Evolutionary conservation across 2,113 vertebrate genomes (phyloP).

Genomic region (Coracopsis vasa): DNA sequence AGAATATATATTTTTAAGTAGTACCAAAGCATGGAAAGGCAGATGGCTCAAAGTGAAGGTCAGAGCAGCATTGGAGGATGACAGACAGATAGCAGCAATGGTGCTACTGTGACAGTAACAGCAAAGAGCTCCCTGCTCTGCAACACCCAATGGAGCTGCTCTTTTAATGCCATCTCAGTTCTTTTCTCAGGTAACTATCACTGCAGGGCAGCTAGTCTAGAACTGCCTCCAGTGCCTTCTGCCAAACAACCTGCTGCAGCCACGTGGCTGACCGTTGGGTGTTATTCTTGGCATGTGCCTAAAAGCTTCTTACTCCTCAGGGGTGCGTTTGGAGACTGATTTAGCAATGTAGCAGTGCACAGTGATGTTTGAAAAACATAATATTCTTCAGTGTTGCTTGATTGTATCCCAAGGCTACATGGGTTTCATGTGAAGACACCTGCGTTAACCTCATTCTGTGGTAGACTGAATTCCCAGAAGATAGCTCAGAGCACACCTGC

Average conservation of each 20-base stretch:
- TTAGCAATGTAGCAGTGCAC: neutral
- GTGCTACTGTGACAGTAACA: neutral
- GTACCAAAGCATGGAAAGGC: neutral
- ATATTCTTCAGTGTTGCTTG: neutral
- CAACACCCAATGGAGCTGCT: neutral
- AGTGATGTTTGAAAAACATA: neutral
- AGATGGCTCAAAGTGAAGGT: neutral
- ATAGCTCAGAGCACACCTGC: neutral
- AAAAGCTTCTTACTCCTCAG: neutral
- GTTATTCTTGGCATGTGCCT: neutral
- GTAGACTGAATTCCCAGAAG: neutral
- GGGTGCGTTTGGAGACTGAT: neutral
- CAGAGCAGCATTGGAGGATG: neutral
- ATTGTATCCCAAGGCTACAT: neutral
- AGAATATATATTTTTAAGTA: neutral
- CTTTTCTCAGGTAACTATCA: neutral
- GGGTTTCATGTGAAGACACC: neutral
- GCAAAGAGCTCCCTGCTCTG: neutral
- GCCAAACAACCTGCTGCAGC: neutral
- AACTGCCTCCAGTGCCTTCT: neutral
- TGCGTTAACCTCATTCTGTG: neutral
- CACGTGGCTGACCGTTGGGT: rapidly evolving
- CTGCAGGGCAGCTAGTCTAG: neutral
- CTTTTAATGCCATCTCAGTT: neutral
- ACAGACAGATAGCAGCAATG: neutral